A percentile compares a stretch with the other conserved stretches of the same genome.
phyloP scores from a whole-genome alignment of 2,113 vertebrate species.

The Vanacampus margaritifer region DNA sequence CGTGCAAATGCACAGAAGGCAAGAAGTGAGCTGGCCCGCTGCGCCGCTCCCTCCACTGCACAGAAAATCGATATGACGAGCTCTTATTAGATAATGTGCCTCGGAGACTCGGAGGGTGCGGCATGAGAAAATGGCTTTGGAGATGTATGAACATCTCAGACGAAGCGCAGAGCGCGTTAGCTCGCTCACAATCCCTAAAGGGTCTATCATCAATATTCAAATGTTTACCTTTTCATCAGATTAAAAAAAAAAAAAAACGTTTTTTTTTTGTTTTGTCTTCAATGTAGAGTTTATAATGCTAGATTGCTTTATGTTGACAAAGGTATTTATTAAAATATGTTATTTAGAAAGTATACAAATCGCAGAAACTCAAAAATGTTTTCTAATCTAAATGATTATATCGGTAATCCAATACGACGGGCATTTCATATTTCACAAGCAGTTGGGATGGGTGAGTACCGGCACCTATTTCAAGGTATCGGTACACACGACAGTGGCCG shows the following conservation, averaged over 20 bases:
- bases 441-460: too few relatives aligned
- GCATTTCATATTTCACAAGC: background rate
- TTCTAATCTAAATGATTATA: too few relatives aligned
- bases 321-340: too few relatives aligned
- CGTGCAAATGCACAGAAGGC: slow-evolving; percentile 56
- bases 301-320: too few relatives aligned
- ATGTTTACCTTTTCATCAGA: background rate
- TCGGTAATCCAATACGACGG: background rate
- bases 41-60: slow-evolving; percentile 46
- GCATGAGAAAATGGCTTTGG: slow-evolving; percentile 49
- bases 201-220: background rate
- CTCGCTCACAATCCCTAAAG: background rate
- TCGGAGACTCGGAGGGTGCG: slow-evolving; percentile 60
- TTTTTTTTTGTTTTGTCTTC: background rate
- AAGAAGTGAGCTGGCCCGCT: slow-evolving; percentile 44
- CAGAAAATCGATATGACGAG: slow-evolving; percentile 66
- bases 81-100: slow-evolving; percentile 67
- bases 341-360: background rate
- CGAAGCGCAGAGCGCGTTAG: slow-evolving; percentile 42
- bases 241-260: background rate
- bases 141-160: slow-evolving; percentile 52
- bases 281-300: background rate
- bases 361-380: background rate
- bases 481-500: too few relatives aligned
- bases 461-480: too few relatives aligned